Evolutionary conservation across 2,888 invertebrate genomes (phyloP).

Genomic region (Watsonalla binaria): DNA sequence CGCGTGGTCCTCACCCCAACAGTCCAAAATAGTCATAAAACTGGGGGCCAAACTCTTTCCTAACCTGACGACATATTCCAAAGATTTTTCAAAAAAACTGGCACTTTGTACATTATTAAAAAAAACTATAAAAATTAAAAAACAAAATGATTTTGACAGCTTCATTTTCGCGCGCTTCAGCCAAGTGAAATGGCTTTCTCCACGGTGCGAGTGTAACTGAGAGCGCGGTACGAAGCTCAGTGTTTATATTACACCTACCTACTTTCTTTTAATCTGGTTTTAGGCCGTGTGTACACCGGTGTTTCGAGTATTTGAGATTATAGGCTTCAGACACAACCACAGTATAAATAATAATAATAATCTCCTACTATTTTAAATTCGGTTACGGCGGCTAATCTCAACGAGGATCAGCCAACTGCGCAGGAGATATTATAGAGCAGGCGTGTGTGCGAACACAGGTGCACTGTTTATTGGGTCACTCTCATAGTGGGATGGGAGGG

Average conservation of each 20-base stretch:
- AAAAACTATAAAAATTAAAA: constrained; percentile 38
- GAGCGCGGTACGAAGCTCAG: constrained; percentile 25
- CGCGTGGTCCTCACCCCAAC: constrained; percentile 68
- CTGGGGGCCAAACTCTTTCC: constrained; percentile 69
- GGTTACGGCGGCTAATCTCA: no score
- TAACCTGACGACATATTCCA: constrained; percentile 60
- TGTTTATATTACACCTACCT: constrained; percentile 33
- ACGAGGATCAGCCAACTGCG: no score
- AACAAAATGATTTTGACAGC: constrained; percentile 31
- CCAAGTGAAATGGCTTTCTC: constrained; percentile 5
- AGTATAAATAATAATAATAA: no score
- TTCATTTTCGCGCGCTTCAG: constrained; percentile 36
- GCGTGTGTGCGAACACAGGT: no score
- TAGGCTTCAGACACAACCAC: constrained; percentile 1
- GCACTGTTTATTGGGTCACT: no score
- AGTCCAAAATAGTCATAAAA: constrained; percentile 74
- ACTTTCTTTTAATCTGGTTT: constrained; percentile 55
- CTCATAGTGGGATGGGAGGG: no score
- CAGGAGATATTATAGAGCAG: no score
- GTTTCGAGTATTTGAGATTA: not conserved
- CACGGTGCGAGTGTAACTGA: constrained; percentile 52
- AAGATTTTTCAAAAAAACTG: constrained; percentile 53
- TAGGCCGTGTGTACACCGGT: not conserved
- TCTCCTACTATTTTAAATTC: no score
- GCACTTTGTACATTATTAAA: constrained; percentile 49